A percentile compares a stretch with the other conserved stretches of the same genome.
phyloP scores from a whole-genome alignment of 2,888 invertebrate species.

The Ernsta delagoae region DNA sequence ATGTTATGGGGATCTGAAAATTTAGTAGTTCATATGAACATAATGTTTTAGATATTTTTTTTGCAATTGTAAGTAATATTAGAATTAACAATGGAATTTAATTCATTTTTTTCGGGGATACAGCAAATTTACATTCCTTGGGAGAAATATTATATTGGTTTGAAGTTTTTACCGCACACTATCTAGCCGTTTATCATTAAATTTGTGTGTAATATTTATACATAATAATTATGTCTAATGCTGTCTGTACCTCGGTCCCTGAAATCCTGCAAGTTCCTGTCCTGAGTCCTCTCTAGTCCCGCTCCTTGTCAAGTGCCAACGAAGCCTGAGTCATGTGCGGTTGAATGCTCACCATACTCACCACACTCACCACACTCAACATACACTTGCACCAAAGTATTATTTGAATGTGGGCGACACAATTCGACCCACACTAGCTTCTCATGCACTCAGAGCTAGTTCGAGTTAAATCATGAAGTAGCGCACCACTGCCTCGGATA shows the following conservation, averaged over 20 bases:
- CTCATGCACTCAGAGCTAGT: slow-evolving; percentile 26
- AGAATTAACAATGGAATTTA: slow-evolving; percentile 60
- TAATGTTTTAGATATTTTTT: slow-evolving; percentile 59
- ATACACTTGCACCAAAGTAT: background rate
- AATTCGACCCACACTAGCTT: slow-evolving; percentile 19
- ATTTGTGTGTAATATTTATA: slow-evolving; percentile 53
- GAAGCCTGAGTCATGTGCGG: slow-evolving; percentile 67
- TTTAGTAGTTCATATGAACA: slow-evolving; percentile 66
- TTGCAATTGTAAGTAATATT: slow-evolving; percentile 66
- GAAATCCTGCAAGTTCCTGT: slow-evolving; percentile 66
- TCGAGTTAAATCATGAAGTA: slow-evolving; percentile 48
- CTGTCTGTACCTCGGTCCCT: slow-evolving; percentile 58
- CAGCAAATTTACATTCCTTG: slow-evolving; percentile 77
- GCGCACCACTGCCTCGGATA: slow-evolving; percentile 54
- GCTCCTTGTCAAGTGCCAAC: slow-evolving; percentile 78
- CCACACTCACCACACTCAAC: background rate
- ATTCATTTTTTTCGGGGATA: slow-evolving; percentile 68
- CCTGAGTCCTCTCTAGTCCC: slow-evolving; percentile 80
- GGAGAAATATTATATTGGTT: slow-evolving; percentile 62
- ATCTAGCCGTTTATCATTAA: slow-evolving; percentile 48
- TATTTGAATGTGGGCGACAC: background rate
- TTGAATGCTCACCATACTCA: slow-evolving; percentile 48
- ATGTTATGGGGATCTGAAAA: slow-evolving; percentile 64
- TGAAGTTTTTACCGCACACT: slow-evolving; percentile 34
- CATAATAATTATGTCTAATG: slow-evolving; percentile 15